phyloP scores from a whole-genome alignment of 2,113 vertebrate species.

The Sylvilagus bachmani region DNA sequence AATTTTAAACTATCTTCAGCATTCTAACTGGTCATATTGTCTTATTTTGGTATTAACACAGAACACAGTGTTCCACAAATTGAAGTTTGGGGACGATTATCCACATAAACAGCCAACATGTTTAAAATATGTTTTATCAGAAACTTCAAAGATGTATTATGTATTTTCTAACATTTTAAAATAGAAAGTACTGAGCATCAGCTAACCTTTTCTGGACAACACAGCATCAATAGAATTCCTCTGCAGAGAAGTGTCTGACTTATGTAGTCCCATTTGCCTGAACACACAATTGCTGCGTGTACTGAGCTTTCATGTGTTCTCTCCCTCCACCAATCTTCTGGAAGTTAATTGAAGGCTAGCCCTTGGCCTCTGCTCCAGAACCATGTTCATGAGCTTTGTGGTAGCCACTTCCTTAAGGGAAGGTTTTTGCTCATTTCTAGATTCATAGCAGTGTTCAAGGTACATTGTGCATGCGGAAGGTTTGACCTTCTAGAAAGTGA shows the following conservation, averaged over 20 bases:
- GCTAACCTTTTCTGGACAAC: not conserved
- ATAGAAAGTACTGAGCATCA: not conserved
- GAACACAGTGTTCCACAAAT: not conserved
- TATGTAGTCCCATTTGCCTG: not conserved
- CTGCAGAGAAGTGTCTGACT: not conserved
- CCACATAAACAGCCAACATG: not conserved
- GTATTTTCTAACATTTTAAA: not conserved
- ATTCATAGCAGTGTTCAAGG: conserved; percentile 10
- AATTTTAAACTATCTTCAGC: not conserved
- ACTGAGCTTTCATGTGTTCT: too few relatives aligned
- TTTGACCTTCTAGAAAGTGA: conserved; percentile 2
- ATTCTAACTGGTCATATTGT: not conserved
- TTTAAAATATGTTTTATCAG: not conserved
- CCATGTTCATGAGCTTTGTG: not conserved
- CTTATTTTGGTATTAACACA: not conserved
- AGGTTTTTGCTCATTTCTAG: not conserved
- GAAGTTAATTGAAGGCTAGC: not conserved
- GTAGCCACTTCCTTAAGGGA: not conserved
- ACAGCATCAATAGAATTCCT: not conserved
- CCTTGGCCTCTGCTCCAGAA: not conserved
- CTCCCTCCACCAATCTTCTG: not conserved
- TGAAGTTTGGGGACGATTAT: not conserved
- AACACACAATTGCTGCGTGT: not conserved
- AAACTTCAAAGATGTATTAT: not conserved
- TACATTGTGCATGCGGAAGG: not conserved